Base-by-base conservation (phyloP, 2,113 vertebrate genomes). In the Platichthys flesus region DNA sequence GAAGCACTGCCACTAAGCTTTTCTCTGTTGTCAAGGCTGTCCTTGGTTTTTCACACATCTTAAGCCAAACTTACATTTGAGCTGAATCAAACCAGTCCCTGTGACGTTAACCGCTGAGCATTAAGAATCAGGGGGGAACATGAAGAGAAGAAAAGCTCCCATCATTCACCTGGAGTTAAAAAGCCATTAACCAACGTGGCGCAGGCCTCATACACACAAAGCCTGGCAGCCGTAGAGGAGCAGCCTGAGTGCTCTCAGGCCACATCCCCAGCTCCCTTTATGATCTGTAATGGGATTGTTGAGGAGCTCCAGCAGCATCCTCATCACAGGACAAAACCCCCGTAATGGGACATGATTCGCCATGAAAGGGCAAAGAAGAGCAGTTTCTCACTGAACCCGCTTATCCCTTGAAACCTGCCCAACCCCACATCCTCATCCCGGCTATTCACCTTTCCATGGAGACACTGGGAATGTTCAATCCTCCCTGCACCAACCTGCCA, bases 221-320 rank as follows among this genome's bases (percentile, higher is more conserved):
- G 64, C 69, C 31, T 12, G 42, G 74, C 75, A 31, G 84, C 81
- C 78, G 71, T 63, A 28, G 57, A 83, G 77, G 67, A 77, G 82
- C 76, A 79, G 57, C 55, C 73, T 23, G 78, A 86, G 85, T 81
- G 90, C 89, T 87, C 89, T 90, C 81, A 55, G 84, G 84, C 81
- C 88, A 81, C 85, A 82, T 91, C 82, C 88, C 70, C 71, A 55
- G 80, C 85, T 89, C 82, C 91, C 88, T 88, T 90, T 91, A 93
- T 90, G 88, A 85, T 88, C 82, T 69, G 58, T 90, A 91, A 92
- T 86, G 83, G 89, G 89, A 91, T 88, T 91, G 87, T 88, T 78
- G 84, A 90, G 79, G 75, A 86, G 86, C 42, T 51, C 71, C 88
- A 84, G 85, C 82, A 88, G 86, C 85, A 84, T 88, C 83, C 73